Evolutionary conservation across 1,140 invertebrate genomes (phyloP), one percentile per base, ranked within the genome.

Genomic region (Ptiloglossa arizonensis): DNA sequence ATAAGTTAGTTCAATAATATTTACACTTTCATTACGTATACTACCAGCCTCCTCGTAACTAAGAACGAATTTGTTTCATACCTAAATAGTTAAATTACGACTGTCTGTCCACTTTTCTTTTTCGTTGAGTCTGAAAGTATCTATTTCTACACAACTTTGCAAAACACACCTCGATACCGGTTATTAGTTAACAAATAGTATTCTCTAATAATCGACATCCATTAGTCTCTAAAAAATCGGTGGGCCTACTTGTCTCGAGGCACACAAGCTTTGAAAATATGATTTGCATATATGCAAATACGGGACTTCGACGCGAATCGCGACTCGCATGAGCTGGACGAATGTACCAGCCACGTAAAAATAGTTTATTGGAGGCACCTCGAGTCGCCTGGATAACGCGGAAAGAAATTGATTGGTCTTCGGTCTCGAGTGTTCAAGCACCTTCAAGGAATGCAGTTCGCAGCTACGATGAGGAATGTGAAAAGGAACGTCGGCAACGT

Each of bases 251-350:
- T 15, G 29, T 57, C 57, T 8, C 29, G 41, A n/a, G 57, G 57
- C 57, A 17, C 57, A 17, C 15, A 46, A 59, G n/a, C 57, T 62
- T 62, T 62, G 69, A 38, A 72, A 72, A 62, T 72, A 9, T 19
- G 69, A 72, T 72, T 72, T 72, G 69, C 69, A 72, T 72, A 72
- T 72, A 72, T 72, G 69, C 69, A 72, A 72, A 72, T 72, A 72
- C 0, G 17, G 22, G 17, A 72, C 29, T 50, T 44, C 60, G 48
- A n/a, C 44, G 24, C 71, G 70, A 54, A 73, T 73, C 48, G 60
- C 35, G 9, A 63, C 24, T 64, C 35, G 46, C 48, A 44, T 19
- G 24, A 57, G 27, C 72, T n/a, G 6, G 27, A 46, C n/a, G 38
- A 35, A 29, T 59, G 56, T 15, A 29, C 24, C 35, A n/a, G 11